A percentile compares a stretch with the other conserved stretches of the same genome.
These are phyloP conservation scores for Daphoenositta chrysoptera DNA, from an alignment of 2,113 vertebrate species.

Conservation along the genomic window DNA sequence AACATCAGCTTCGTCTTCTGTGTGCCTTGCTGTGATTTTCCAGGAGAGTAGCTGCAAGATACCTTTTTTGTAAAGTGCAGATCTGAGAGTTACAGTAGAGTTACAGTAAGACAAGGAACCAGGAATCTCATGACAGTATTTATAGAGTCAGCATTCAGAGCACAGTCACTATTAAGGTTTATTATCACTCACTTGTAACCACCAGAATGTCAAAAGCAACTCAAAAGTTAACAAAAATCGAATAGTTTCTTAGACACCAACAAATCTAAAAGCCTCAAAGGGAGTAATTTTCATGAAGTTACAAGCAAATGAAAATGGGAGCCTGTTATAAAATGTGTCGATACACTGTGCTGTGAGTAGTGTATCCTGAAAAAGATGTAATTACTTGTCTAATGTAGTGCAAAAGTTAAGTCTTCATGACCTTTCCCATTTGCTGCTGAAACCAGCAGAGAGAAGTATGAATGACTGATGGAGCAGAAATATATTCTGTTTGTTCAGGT, in stretches of 20 bases:
- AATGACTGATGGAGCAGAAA: background rate
- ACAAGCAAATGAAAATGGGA: background rate
- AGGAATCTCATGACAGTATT: background rate
- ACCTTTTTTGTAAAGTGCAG: background rate
- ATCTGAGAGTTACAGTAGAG: background rate
- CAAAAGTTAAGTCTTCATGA: conserved; percentile 14
- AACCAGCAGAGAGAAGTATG: background rate
- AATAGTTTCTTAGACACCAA: background rate
- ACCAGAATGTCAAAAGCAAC: background rate
- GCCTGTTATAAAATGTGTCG: background rate
- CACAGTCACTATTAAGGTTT: background rate
- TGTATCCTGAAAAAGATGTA: background rate
- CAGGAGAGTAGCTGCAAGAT: background rate
- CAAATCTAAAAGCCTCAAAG: background rate
- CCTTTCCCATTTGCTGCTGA: conserved; percentile 20
- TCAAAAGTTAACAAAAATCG: background rate
- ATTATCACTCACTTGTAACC: background rate
- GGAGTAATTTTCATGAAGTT: background rate
- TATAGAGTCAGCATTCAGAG: background rate
- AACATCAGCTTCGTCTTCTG: background rate
- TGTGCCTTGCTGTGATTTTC: background rate
- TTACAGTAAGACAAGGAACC: background rate
- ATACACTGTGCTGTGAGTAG: background rate
- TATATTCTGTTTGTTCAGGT: background rate
- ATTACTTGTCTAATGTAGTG: background rate